Evolutionary conservation across 2,113 vertebrate species (phyloP).

Genomic region (Lonchura striata): DNA sequence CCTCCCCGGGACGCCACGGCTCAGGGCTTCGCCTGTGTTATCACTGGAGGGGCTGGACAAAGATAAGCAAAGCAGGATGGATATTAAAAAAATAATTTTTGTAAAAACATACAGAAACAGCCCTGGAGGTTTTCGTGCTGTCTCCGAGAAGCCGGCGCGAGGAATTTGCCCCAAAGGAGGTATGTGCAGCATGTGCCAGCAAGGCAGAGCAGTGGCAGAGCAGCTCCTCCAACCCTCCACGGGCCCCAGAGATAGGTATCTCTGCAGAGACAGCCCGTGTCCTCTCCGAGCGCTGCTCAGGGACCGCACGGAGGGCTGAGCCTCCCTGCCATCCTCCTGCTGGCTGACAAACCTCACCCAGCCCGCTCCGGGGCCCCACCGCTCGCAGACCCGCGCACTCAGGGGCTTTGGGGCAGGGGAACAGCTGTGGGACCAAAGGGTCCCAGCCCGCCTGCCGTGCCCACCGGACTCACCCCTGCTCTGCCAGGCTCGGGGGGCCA

Average conservation of each 20-base stretch:
- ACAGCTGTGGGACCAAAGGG: no score
- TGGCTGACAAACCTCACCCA: no score
- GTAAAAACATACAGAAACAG: neutral
- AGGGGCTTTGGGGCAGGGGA: no score
- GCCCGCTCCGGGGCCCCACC: fast-evolving
- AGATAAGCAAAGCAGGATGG: neutral
- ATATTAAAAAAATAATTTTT: neutral
- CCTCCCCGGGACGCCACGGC: neutral
- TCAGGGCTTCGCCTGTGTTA: neutral
- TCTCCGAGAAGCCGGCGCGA: neutral
- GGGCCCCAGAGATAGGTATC: neutral
- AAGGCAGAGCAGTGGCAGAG: neutral
- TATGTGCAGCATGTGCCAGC: neutral
- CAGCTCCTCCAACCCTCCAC: neutral
- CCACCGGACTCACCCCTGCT: no score
- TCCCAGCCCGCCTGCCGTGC: no score
- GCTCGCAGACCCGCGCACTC: neutral
- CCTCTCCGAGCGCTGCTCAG: neutral
- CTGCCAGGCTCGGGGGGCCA: no score
- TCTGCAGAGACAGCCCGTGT: neutral
- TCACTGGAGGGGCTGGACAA: neutral
- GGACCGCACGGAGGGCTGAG: neutral
- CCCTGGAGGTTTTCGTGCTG: neutral
- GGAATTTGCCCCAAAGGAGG: slow-evolving; percentile 43
- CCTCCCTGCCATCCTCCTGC: neutral